These are phyloP conservation scores for Pteromalus puparum DNA, from an alignment of 1,140 invertebrate species.

Conservation along the genomic window DNA sequence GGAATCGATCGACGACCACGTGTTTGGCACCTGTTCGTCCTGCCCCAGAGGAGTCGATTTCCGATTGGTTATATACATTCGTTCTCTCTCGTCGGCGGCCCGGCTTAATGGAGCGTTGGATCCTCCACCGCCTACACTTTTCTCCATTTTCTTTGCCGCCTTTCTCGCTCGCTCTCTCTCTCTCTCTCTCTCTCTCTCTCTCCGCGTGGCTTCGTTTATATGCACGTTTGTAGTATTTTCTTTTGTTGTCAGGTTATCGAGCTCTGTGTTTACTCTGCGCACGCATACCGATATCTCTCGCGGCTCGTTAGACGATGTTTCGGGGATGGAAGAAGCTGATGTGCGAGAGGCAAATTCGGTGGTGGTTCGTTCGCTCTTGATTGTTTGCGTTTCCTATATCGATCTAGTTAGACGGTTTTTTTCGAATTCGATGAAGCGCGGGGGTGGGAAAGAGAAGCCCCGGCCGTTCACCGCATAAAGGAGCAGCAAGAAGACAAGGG, in stretches of 20 bases:
- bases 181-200: constrained; percentile 2
- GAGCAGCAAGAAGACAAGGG: neutral
- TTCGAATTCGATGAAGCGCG: constrained; percentile 11
- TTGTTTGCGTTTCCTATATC: neutral
- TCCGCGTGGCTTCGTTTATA: neutral
- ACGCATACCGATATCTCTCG: neutral
- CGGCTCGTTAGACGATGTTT: constrained; percentile 19
- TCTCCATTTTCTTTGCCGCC: constrained; percentile 4
- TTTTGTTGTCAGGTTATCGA: constrained; percentile 12
- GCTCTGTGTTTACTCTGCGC: neutral
- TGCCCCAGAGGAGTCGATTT: constrained; percentile 52
- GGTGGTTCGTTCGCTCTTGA: neutral
- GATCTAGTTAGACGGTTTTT: neutral
- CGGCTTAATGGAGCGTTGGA: constrained; percentile 35
- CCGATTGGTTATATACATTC: constrained; percentile 29
- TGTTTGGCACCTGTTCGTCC: constrained; percentile 73
- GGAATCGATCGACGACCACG: constrained; percentile 70
- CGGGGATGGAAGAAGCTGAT: neutral
- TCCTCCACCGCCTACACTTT: neutral
- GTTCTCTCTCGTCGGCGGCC: neutral
- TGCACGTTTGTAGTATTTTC: neutral
- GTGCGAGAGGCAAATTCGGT: neutral
- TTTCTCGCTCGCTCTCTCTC: neutral
- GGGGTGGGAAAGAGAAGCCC: neutral
- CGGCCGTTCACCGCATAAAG: neutral